phyloP scores from a whole-genome alignment of 2,113 vertebrate species.

The Gadus chalcogrammus region DNA sequence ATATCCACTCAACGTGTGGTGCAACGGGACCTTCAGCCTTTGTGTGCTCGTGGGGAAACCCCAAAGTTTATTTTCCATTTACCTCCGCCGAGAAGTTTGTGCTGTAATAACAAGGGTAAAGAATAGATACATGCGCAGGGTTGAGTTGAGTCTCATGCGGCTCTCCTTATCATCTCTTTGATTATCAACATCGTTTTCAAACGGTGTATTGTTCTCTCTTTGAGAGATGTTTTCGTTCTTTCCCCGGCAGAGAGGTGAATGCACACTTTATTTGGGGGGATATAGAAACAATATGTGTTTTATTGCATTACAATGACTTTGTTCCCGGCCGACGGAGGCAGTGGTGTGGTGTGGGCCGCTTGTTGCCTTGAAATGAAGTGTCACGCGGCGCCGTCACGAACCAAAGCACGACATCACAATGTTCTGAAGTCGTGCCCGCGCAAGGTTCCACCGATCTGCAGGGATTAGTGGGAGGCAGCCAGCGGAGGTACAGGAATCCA shows the following conservation, averaged over 20 bases:
- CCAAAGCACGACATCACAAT: conserved; percentile 17
- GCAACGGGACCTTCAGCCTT: no score
- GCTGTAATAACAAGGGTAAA: no score
- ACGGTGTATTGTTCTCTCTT: background rate
- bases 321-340: conserved; percentile 31
- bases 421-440: conserved; percentile 2
- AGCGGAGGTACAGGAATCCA: conserved; percentile 51
- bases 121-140: no score
- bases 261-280: background rate
- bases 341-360: conserved; percentile 32
- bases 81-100: no score
- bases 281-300: conserved; percentile 29
- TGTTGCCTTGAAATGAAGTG: conserved; percentile 60
- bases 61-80: no score
- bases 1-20: no score
- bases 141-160: no score
- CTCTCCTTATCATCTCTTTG: conserved; percentile 1
- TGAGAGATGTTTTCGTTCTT: background rate
- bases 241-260: background rate
- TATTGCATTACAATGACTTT: conserved; percentile 28
- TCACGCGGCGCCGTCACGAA: conserved; percentile 38
- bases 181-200: conserved; percentile 13
- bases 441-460: conserved; percentile 21
- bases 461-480: conserved; percentile 33
- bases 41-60: no score